These are phyloP conservation scores for Takifugu flavidus DNA, from an alignment of 2,113 vertebrate genomes.

Conservation along the genomic window DNA sequence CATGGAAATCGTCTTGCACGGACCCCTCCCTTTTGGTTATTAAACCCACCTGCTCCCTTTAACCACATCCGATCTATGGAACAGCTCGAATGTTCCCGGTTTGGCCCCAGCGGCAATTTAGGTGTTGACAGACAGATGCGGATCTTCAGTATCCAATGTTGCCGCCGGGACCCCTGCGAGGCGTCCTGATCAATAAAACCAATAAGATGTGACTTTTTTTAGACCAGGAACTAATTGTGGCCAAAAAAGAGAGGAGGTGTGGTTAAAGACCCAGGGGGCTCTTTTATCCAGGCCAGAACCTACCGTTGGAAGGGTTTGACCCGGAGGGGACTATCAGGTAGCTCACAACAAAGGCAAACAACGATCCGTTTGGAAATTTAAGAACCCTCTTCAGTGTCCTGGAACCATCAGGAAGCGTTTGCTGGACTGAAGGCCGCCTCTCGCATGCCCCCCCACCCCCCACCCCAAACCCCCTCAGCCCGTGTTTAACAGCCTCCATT, in stretches of 20 bases:
- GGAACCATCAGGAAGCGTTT: slow-evolving; percentile 1
- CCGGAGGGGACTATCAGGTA: slow-evolving; percentile 61
- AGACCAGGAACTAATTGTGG: slow-evolving; percentile 40
- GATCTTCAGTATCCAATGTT: slow-evolving; percentile 52
- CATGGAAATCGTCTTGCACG: slow-evolving; percentile 55
- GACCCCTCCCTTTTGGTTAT: slow-evolving; percentile 44
- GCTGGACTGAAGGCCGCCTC: not conserved
- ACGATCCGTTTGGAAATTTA: slow-evolving; percentile 42
- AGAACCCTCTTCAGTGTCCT: slow-evolving; percentile 36
- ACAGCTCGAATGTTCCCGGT: slow-evolving; percentile 47
- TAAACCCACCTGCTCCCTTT: slow-evolving; percentile 40
- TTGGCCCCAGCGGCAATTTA: slow-evolving; percentile 60
- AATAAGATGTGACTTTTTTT: slow-evolving; percentile 52
- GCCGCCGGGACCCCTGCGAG: slow-evolving; percentile 39
- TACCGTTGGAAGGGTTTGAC: slow-evolving; percentile 35
- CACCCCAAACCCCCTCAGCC: not conserved
- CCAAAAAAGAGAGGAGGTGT: slow-evolving; percentile 11
- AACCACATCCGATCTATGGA: slow-evolving; percentile 62
- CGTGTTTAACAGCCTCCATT: slow-evolving; percentile 2
- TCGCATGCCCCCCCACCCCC: not conserved
- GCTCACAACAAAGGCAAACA: slow-evolving; percentile 35
- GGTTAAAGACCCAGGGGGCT: slow-evolving; percentile 31
- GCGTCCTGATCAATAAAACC: slow-evolving; percentile 64
- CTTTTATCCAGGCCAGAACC: slow-evolving; percentile 38
- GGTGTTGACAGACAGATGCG: slow-evolving; percentile 64